Percentiles rank a stretch among this genome's conserved stretches.
Conservation (phyloP, 2,888 invertebrate species). For the Eugnorisma glareosa region DNA sequence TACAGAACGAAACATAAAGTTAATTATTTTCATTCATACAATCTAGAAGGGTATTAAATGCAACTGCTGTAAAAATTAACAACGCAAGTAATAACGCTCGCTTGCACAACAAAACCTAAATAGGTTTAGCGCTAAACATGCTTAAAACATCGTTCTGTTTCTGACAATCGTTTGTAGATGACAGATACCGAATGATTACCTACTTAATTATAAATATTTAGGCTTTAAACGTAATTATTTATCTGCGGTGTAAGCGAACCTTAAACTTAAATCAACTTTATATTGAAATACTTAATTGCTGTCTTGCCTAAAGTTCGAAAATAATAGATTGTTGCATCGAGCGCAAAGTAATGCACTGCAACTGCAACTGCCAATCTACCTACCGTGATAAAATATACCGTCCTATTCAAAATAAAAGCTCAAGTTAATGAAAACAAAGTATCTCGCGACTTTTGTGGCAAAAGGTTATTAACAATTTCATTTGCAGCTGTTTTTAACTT, state of each 20-base stretch:
- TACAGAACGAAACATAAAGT: conserved; percentile 29
- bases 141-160: not conserved
- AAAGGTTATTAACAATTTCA: too few species aligned
- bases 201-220: not conserved
- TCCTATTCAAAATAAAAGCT: too few species aligned
- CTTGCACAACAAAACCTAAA: not conserved
- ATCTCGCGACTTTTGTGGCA: too few species aligned
- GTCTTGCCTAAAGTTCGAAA: not conserved
- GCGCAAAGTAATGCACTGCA: too few species aligned
- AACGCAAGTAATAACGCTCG: not conserved
- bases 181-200: not conserved
- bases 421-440: too few species aligned
- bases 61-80: conserved; percentile 8
- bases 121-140: not conserved
- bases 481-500: too few species aligned
- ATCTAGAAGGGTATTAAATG: not conserved
- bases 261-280: not conserved
- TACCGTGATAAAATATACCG: too few species aligned
- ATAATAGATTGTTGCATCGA: too few species aligned
- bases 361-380: too few species aligned
- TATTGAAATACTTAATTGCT: not conserved
- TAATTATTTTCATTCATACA: conserved; percentile 15
- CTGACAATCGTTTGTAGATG: not conserved
- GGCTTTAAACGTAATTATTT: not conserved
- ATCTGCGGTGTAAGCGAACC: not conserved